Evolutionary conservation across 2,797 vertebrate species (phyloP), one percentile per base, ranked within the genome.

Genomic region (Champsocephalus esox): DNA sequence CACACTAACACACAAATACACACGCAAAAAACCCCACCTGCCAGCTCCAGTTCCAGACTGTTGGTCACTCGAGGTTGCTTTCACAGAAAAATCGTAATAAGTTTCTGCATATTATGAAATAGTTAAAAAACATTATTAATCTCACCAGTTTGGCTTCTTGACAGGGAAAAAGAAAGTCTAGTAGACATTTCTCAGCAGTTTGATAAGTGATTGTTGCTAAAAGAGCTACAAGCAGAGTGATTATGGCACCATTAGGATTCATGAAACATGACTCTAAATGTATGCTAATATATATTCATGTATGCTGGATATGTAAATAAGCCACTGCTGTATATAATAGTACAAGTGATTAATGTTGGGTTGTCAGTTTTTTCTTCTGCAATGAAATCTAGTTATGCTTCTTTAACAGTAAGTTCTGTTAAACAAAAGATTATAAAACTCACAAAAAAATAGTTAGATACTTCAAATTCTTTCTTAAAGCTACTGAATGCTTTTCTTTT

Each of bases 1-100:
- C 63, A 66, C 70, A 57, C 62, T 51, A 70, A 17, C 46, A 64
- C 70, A 75, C 64, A 63, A 41, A 45, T 46, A 69, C 73, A 65
- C 59, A 66, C 70, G 52, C 57, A 57, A 19, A 66, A 51, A 24
- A 56, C 43, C 68, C 74, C 58, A 67, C 43, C 28, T 65, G 54
- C 24, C 50, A 72, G 62, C 34, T 13, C 28, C 32, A 44, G 51
- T 43, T n/a, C 55, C 16, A 65, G 9, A 50, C 52, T 73, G 58
- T 19, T 4, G 5, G 9, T 64, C 50, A 32, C 45, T 34, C 64
- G 75, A 68, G 19, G 2, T 76, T 38, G 11, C 49, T 56, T 51
- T 24, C 5, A 66, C 52, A 32, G 24, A 71, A 81, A 71, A 81
- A 2, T 19, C 16, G 19, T 5, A 57, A 60, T 16, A 21, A 21